Evolutionary conservation across 2,888 invertebrate genomes (phyloP).

Genomic region (Diploptera punctata): DNA sequence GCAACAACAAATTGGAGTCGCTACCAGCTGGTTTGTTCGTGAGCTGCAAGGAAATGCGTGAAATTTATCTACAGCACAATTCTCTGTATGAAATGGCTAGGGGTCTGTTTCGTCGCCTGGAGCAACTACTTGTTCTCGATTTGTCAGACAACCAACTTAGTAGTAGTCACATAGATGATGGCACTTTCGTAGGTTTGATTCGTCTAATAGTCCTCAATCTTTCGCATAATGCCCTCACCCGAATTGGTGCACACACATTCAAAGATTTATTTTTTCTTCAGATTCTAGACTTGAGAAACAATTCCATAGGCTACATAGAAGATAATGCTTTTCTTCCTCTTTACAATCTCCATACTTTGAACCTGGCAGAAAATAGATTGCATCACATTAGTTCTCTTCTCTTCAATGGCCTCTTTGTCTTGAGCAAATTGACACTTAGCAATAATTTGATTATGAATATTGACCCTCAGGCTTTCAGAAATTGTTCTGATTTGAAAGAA

Average conservation of each 20-base stretch:
- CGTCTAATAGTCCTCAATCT: slow-evolving; percentile 84
- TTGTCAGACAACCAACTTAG: slow-evolving; percentile 85
- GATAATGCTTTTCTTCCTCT: slow-evolving; percentile 87
- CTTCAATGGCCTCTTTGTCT: slow-evolving; percentile 83
- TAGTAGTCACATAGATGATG: slow-evolving; percentile 83
- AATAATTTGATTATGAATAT: slow-evolving; percentile 83
- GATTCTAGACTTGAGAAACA: slow-evolving; percentile 84
- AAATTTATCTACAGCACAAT: slow-evolving; percentile 86
- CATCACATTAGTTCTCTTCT: slow-evolving; percentile 81
- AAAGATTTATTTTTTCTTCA: slow-evolving; percentile 87
- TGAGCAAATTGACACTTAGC: slow-evolving; percentile 84
- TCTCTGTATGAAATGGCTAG: slow-evolving; percentile 81
- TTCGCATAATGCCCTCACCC: slow-evolving; percentile 84
- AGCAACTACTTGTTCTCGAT: slow-evolving; percentile 84
- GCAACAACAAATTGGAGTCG: slow-evolving; percentile 81
- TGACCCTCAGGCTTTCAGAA: slow-evolving; percentile 82
- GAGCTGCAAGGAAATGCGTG: slow-evolving; percentile 79
- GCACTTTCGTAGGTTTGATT: slow-evolving; percentile 84
- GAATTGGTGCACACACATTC: slow-evolving; percentile 83
- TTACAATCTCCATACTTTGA: slow-evolving; percentile 88
- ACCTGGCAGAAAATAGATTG: slow-evolving; percentile 85
- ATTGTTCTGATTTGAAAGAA: slow-evolving; percentile 87
- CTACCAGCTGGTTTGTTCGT: slow-evolving; percentile 84
- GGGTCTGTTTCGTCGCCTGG: slow-evolving; percentile 82
- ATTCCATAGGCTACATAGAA: slow-evolving; percentile 87